Base-by-base conservation (phyloP, 2,888 invertebrate species). In the Perithous albicinctus region DNA sequence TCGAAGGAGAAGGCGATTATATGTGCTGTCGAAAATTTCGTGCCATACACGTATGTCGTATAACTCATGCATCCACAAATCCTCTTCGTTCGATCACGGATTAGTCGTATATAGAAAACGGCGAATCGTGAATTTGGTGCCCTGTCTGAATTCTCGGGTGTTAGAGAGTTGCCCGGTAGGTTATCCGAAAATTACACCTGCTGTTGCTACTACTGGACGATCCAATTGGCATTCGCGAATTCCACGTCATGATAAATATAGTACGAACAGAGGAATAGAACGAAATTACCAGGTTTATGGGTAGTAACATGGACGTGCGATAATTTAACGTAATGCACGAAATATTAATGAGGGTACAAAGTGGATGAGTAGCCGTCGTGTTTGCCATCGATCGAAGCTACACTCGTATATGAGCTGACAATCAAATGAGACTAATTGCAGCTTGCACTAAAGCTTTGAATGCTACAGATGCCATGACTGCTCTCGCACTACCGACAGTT, bases 301-400 rank as follows among this genome's bases (percentile, higher is more conserved):
- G 35, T 18, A 43, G 35, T 18, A 43, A 41, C 46, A 56, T 56
- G 23, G 46, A 61, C 35, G 35, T 20, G 48, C 26, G 61, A 73
- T 86, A 61, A 59, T 54, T 66, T 59, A 56, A 38, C 41, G 61
- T 78, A 69, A 72, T 82, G 78, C 73, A 83, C 81, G 84, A 87
- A 87, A 87, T 88, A 89, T 88, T 88, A 88, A 89, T 89, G 87
- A 85, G 77, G 59, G 83, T 74, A 83, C 80, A 82, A 85, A 83
- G 82, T 79, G 87, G 86, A 88, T 85, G 86, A 87, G 88, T 87
- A 82, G 84, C 85, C 85, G 80, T 87, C 85, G 80, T 41, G 46
- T 78, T 81, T 18, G 64, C 38, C 69, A 66, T 70, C 20, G 38
- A 18, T 10, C 54, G 20, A 64, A 54, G 64, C 63, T 56, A 43